Conservation (phyloP, 2,113 vertebrate species). For the Malaclemys terrapin region DNA sequence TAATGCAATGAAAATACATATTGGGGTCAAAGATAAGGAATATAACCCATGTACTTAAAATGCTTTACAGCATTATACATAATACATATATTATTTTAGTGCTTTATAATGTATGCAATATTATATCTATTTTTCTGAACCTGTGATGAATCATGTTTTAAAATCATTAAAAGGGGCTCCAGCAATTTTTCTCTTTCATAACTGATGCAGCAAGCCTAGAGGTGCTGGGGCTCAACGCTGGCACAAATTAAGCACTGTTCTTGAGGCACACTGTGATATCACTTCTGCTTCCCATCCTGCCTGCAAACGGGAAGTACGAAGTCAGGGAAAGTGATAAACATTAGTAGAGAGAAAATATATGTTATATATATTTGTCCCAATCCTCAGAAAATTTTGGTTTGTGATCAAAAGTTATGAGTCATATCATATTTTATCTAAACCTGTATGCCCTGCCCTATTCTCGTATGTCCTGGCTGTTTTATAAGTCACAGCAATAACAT, state of each 20-base stretch:
- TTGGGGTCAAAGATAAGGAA: slow-evolving; percentile 10
- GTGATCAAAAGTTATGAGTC: neutral
- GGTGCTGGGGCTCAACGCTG: too few relatives aligned
- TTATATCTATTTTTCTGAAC: neutral
- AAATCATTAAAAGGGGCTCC: neutral
- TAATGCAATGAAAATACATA: neutral
- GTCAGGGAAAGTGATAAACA: neutral
- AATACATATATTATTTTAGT: neutral
- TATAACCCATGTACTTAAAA: neutral
- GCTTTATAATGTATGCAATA: neutral
- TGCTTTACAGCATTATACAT: neutral
- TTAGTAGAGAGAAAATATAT: neutral
- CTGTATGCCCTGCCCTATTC: neutral
- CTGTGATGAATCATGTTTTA: neutral
- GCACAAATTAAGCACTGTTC: neutral
- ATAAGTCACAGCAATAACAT: neutral
- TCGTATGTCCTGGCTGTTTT: neutral
- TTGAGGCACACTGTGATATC: rapidly evolving
- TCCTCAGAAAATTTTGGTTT: neutral
- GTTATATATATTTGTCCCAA: neutral
- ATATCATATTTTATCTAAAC: neutral
- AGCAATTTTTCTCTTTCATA: too few relatives aligned
- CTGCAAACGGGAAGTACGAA: neutral
- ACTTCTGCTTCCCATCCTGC: too few relatives aligned
- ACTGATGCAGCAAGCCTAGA: too few relatives aligned